Evolutionary conservation across 2,113 vertebrate genomes (phyloP), one percentile per base, ranked within the genome.

Genomic region (Gracilinanus agilis): DNA sequence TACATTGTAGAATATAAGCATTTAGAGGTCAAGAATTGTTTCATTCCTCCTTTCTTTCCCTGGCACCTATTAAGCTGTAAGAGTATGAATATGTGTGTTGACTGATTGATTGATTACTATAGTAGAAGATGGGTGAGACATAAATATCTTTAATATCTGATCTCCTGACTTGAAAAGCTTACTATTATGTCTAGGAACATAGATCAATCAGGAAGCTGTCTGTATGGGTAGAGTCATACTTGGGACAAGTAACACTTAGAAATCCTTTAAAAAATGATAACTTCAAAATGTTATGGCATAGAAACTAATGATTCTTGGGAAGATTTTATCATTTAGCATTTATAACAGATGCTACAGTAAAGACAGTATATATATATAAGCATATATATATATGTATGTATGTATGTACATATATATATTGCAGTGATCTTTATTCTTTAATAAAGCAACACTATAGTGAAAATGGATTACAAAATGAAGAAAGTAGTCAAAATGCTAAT

Each of bases 401-500:
- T n/a, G n/a, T n/a, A n/a, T n/a, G n/a, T n/a, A n/a, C n/a, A n/a
- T n/a, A n/a, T n/a, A n/a, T n/a, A 34, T 83, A 7, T 83, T 83
- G 13, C 67, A 40, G 40, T 83, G 67, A 83, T n/a, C 40, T 90
- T 90, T 90, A 0, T 24, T 92, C n/a, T 94, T 93, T 96, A 67
- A 92, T 91, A 95, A n/a, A 89, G 55, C 94, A 96, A 95, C 49
- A 90, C 92, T 92, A 88, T 61, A 92, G 16, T 25, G 12, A 3
- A 24, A 96, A 44, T 16, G 88, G 67, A 90, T 93, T 96, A 96
- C 58, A 88, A 55, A 89, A 90, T 93, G 19, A 34, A 95, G 19
- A 34, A 95, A 92, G 19, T 92, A 95, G 1, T 92, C 90, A 16
- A n/a, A 95, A 75, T 91, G n/a, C 27, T 95, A 94, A 93, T 90